Base-by-base conservation (phyloP, 2,888 invertebrate species). In the Erebia ligea region DNA sequence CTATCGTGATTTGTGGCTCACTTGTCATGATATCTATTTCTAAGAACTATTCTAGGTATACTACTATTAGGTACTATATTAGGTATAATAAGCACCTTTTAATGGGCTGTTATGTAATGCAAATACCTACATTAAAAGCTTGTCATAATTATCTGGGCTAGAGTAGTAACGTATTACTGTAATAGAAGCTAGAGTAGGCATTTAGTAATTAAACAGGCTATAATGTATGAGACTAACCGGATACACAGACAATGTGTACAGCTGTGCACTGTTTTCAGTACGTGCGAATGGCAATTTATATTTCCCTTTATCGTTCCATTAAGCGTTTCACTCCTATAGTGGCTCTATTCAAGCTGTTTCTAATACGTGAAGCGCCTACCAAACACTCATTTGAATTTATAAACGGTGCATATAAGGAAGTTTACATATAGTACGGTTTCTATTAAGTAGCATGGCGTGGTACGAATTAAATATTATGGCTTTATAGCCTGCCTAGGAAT, bases 321-420 rank as follows among this genome's bases (percentile, higher is more conserved):
- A 67, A 58, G 17, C 67, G 67, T 67, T 67, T 67, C 67, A 67
- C 67, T 67, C 67, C 63, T 21, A 21, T 48, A 68, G 66, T 67
- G 67, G 67, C 67, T 45, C 67, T 67, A 67, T 67, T 67, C 66
- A 48, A 65, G 65, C 68, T 68, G 70, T 70, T 61, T 73, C 68
- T 70, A 71, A 73, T 73, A 66, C 64, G 65, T 61, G 59, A 56
- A 67, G 58, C 66, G 66, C 62, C 45, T 69, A 67, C 50, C 54
- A 71, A 69, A 72, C 76, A 80, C 83, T 82, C 84, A 86, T 87
- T 86, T 86, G 82, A 84, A 86, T 88, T 81, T 84, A 85, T 86
- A 86, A 87, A 86, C 82, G 84, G 79, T 81, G 85, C 85, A 85
- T 86, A 85, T 80, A 81, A 83, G 80, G 58, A 58, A 17, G 57